Percentiles rank a stretch among this genome's conserved stretches.
phyloP scores from a whole-genome alignment of 2,888 invertebrate genomes.

The Osmoderma eremita region DNA sequence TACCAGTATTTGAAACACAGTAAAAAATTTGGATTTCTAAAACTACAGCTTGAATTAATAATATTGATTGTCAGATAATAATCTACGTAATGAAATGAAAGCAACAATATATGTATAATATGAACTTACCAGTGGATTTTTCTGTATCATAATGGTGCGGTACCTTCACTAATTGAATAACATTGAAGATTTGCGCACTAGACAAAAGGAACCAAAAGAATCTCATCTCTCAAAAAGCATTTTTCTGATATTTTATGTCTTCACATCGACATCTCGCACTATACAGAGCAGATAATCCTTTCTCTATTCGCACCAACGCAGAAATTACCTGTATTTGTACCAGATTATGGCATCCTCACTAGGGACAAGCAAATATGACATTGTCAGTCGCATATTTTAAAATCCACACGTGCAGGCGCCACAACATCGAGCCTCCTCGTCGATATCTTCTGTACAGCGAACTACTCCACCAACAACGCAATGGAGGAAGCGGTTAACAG shows the following conservation, averaged over 20 bases:
- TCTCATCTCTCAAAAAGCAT: conserved; percentile 49
- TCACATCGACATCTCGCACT: not conserved
- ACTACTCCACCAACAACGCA: conserved; percentile 17
- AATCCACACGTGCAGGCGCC: conserved; percentile 28
- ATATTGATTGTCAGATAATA: no score
- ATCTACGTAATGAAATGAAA: no score
- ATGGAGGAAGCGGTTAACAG: conserved; percentile 41
- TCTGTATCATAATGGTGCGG: conserved; percentile 7
- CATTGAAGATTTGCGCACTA: conserved; percentile 44
- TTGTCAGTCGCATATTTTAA: conserved; percentile 26
- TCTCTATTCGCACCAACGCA: no score
- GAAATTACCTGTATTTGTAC: not conserved
- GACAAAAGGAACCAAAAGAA: conserved; percentile 46
- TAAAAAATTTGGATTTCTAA: no score
- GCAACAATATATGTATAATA: no score
- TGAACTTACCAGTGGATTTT: conserved; percentile 18
- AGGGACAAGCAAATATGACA: conserved; percentile 7
- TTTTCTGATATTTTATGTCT: conserved; percentile 38
- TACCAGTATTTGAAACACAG: no score
- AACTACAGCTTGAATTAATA: no score
- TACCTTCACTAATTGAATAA: conserved; percentile 8
- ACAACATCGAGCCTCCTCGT: conserved; percentile 11
- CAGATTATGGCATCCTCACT: not conserved
- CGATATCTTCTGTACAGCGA: conserved; percentile 9
- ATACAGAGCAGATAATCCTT: no score